phyloP scores from a whole-genome alignment of 2,113 vertebrate genomes.

The Tylochromis polylepis region DNA sequence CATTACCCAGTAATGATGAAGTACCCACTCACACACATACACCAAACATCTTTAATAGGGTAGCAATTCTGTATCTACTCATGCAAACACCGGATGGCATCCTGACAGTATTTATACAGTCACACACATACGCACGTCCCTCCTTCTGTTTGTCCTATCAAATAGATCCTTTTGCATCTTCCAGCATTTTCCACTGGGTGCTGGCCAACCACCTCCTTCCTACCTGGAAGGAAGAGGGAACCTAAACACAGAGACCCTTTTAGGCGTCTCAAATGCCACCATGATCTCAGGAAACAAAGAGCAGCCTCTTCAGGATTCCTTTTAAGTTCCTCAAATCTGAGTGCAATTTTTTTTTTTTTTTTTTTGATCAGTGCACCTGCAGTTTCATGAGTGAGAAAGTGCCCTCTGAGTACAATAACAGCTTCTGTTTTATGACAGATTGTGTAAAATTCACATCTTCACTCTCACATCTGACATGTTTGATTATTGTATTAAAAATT shows the following conservation, averaged over 20 bases:
- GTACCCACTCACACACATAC: not conserved
- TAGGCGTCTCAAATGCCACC: slow-evolving; percentile 43
- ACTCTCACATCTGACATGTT: not conserved
- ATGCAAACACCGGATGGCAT: slow-evolving; percentile 42
- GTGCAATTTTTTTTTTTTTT: not conserved
- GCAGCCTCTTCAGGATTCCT: slow-evolving; percentile 28
- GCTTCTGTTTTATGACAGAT: not conserved
- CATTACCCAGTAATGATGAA: not conserved
- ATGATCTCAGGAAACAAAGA: slow-evolving; percentile 38
- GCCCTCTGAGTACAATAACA: not conserved
- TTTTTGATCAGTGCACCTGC: slow-evolving; percentile 10
- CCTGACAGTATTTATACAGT: slow-evolving; percentile 57
- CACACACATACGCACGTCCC: not conserved
- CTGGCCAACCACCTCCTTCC: slow-evolving; percentile 15
- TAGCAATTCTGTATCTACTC: slow-evolving; percentile 12
- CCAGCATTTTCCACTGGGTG: slow-evolving; percentile 44
- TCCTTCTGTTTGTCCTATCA: slow-evolving; percentile 19
- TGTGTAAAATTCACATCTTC: not conserved
- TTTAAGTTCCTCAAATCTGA: not conserved
- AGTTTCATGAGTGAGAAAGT: not conserved
- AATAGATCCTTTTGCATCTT: slow-evolving; percentile 30
- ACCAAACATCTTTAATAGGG: not conserved
- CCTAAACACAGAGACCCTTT: slow-evolving; percentile 53
- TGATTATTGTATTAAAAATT: not conserved
- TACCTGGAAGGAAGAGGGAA: slow-evolving; percentile 32